Conservation (phyloP, 2,797 vertebrate species). For the Halcyon smyrnensis region DNA sequence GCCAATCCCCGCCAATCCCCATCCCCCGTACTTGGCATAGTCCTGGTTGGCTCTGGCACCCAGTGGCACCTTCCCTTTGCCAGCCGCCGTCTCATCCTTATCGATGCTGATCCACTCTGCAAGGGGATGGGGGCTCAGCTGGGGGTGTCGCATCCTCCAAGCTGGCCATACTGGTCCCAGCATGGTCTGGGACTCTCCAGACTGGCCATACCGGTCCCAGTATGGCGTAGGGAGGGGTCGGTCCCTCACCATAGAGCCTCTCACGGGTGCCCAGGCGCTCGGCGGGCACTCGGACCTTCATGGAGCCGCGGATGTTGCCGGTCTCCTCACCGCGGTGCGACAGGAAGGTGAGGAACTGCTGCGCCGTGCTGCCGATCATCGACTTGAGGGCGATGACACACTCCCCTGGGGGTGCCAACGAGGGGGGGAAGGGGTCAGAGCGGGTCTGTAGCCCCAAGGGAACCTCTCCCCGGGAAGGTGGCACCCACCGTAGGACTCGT, state of each 20-base stretch:
- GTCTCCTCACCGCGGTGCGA: conserved; percentile 96
- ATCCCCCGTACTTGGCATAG: conserved; percentile 81
- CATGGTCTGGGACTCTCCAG: neutral
- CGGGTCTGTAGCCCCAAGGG: fast-evolving
- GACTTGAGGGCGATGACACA: conserved; percentile 96
- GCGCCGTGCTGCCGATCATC: conserved; percentile 96
- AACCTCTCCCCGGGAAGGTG: fast-evolving
- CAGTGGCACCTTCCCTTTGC: conserved; percentile 85
- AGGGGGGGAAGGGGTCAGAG: neutral
- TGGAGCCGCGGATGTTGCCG: conserved; percentile 95
- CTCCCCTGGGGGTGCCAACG: conserved; percentile 80
- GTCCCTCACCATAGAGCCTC: conserved; percentile 88
- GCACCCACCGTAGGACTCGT: conserved; percentile 91
- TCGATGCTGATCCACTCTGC: conserved; percentile 97
- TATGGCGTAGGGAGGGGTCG: neutral
- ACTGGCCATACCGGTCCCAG: neutral
- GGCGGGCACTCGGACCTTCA: conserved; percentile 93
- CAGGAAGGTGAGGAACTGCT: conserved; percentile 96
- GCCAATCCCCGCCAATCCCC: fast-evolving
- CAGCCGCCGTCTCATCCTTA: conserved; percentile 89
- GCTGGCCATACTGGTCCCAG: neutral
- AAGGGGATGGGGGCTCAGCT: neutral
- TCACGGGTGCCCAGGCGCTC: conserved; percentile 95
- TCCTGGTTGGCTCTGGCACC: conserved; percentile 84
- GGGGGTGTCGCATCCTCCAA: neutral